phyloP scores from a whole-genome alignment of 92 coral and sea anemone species.

The Parazoanthus atlanticus region DNA sequence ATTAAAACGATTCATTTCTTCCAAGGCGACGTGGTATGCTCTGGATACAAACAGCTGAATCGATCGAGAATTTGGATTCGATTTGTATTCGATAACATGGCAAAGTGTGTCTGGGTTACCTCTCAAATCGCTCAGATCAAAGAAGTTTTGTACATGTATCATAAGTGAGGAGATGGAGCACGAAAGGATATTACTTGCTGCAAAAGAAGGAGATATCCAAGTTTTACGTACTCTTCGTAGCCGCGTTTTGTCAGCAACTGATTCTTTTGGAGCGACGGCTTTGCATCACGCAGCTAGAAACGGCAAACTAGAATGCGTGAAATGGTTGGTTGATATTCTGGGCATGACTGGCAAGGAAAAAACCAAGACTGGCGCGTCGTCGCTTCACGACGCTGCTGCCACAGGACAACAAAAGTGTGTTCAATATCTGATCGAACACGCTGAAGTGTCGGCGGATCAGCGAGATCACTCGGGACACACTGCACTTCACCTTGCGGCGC shows the following conservation, averaged over 20 bases:
- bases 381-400: slow-evolving; percentile 85
- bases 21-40: not conserved
- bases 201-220: slow-evolving; percentile 82
- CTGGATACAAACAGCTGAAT: not conserved
- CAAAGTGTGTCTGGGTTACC: not conserved
- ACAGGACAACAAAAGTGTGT: slow-evolving; percentile 79
- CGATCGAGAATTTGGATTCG: not conserved
- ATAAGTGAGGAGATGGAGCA: slow-evolving; percentile 55
- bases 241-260: slow-evolving; percentile 68
- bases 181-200: slow-evolving; percentile 74
- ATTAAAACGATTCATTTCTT: slow-evolving; percentile 28
- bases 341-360: slow-evolving; percentile 68
- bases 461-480: slow-evolving; percentile 83
- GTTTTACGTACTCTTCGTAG: slow-evolving; percentile 68
- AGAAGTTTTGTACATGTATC: not conserved
- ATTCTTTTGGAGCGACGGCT: slow-evolving; percentile 81
- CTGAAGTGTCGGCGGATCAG: slow-evolving; percentile 56
- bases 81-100: not conserved
- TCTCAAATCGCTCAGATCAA: not conserved
- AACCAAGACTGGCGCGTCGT: slow-evolving; percentile 75
- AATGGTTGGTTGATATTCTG: slow-evolving; percentile 76
- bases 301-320: slow-evolving; percentile 75
- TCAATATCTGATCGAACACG: slow-evolving; percentile 66
- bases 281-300: slow-evolving; percentile 80
- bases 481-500: slow-evolving; percentile 77